These are phyloP conservation scores for Urocynchramus pylzowi DNA, from an alignment of 2,113 vertebrate genomes.

Conservation along the genomic window DNA sequence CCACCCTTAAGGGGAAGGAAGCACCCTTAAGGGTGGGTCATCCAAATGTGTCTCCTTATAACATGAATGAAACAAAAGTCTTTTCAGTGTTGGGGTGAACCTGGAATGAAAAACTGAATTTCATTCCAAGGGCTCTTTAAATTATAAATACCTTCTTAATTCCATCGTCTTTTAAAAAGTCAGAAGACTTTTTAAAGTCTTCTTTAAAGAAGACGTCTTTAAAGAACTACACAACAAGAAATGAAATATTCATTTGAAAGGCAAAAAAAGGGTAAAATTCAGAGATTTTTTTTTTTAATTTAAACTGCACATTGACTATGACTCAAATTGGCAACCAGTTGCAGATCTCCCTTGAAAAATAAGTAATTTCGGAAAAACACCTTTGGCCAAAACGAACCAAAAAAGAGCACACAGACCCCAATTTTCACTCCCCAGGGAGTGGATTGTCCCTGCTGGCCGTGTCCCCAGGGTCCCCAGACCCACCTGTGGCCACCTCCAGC, in stretches of 20 bases:
- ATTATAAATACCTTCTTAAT: background rate
- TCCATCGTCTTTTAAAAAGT: background rate
- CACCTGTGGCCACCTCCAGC: slow-evolving; percentile 53
- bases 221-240: background rate
- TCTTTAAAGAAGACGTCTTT: too few relatives aligned
- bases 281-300: background rate
- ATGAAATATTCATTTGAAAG: background rate
- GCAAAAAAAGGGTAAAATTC: background rate
- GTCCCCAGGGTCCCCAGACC: background rate
- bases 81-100: background rate
- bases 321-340: background rate
- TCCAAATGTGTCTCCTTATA: background rate
- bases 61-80: background rate
- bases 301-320: background rate
- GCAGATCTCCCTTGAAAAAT: background rate
- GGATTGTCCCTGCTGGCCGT: background rate
- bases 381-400: background rate
- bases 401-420: rapidly evolving
- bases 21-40: background rate
- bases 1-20: background rate
- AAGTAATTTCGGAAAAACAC: rapidly evolving
- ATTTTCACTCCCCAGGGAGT: background rate
- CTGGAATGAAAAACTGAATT: background rate
- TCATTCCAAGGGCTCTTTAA: background rate
- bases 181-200: too few relatives aligned